A percentile compares a stretch with the other conserved stretches of the same genome.
Conservation (phyloP, 2,888 invertebrate species). For the Morpho achilles region DNA sequence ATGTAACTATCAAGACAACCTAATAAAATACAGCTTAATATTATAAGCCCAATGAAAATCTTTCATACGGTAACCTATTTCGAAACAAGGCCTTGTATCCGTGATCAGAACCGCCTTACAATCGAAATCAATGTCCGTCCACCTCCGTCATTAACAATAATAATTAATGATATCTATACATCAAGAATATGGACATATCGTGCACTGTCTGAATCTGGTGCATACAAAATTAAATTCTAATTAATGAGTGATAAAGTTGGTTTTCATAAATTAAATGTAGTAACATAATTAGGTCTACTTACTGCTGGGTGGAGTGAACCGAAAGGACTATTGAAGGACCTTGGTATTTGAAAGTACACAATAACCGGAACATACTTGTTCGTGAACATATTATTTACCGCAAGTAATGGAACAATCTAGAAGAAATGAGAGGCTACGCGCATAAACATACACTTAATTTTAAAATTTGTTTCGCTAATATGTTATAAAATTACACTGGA, state of each 20-base stretch:
- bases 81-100: constrained; percentile 34
- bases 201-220: constrained; percentile 4
- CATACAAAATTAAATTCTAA: constrained; percentile 9
- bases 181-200: constrained; percentile 27
- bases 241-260: constrained; percentile 10
- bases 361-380: constrained; percentile 53
- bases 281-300: constrained; percentile 32
- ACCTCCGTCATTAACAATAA: constrained; percentile 38
- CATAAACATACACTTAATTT: too few relatives aligned
- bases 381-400: constrained; percentile 15
- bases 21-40: neutral
- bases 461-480: too few relatives aligned
- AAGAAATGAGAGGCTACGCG: neutral
- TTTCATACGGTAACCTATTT: constrained; percentile 19
- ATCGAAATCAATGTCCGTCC: constrained; percentile 41
- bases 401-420: constrained; percentile 14
- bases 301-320: constrained; percentile 44
- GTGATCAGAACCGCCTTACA: constrained; percentile 36
- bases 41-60: constrained; percentile 3
- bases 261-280: constrained; percentile 13
- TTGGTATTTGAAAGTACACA: constrained; percentile 64
- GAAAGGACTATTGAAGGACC: constrained; percentile 45
- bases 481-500: too few relatives aligned
- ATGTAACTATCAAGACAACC: too few relatives aligned
- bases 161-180: constrained; percentile 48